Conservation (phyloP, 1,140 invertebrate species). For the Hesperophylax magnus region DNA sequence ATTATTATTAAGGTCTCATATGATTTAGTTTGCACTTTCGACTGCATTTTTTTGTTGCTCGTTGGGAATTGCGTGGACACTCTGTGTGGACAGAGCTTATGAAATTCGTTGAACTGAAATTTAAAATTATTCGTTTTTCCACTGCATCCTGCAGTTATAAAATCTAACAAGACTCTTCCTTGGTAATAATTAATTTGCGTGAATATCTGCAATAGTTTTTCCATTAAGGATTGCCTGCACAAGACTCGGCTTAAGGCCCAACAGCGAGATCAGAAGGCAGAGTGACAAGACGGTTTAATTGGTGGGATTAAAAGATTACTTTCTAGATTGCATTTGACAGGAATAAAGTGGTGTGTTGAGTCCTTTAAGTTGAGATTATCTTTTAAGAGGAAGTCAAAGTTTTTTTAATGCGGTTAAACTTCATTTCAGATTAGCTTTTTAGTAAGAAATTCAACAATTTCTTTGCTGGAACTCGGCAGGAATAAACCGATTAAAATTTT, state of each 20-base stretch:
- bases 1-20: too few species aligned
- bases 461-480: not conserved
- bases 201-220: constrained; percentile 22
- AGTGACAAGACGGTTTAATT: constrained; percentile 25
- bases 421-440: not conserved
- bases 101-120: too few species aligned
- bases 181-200: not conserved
- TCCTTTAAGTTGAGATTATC: constrained; percentile 6
- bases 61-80: too few species aligned
- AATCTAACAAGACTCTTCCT: too few species aligned
- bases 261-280: not conserved
- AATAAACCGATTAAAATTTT: too few species aligned
- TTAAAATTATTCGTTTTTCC: too few species aligned
- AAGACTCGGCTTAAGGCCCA: constrained; percentile 4
- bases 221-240: constrained; percentile 7
- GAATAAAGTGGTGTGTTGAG: constrained; percentile 25
- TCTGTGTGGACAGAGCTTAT: too few species aligned
- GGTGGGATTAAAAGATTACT: constrained; percentile 24
- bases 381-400: not conserved
- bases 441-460: not conserved
- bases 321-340: constrained; percentile 8
- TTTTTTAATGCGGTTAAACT: not conserved
- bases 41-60: too few species aligned
- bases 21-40: too few species aligned
- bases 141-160: too few species aligned